Percentiles rank a stretch among this genome's conserved stretches.
Conservation (phyloP, 2,888 invertebrate genomes). For the Eupsilia transversa region DNA sequence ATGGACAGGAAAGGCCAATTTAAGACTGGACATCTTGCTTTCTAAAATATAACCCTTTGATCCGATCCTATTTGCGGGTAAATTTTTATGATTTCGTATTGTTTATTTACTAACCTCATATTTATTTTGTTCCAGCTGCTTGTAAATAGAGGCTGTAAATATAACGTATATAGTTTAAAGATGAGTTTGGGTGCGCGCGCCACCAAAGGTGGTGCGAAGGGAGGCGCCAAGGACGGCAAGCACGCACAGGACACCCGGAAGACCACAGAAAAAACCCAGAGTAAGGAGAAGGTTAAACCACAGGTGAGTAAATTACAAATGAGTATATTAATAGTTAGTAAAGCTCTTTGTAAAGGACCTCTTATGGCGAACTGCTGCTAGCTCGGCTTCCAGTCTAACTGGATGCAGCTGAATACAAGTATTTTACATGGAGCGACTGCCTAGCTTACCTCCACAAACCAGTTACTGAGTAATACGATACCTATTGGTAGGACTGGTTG, state of each 20-base stretch:
- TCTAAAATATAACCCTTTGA: background rate
- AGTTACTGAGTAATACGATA: too few species aligned
- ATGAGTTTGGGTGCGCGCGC: conserved; percentile 93
- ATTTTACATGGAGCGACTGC: too few species aligned
- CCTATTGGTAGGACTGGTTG: too few species aligned
- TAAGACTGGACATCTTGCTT: background rate
- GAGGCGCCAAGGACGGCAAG: conserved; percentile 82
- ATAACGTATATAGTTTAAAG: conserved; percentile 91
- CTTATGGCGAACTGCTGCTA: background rate
- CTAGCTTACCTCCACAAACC: too few species aligned
- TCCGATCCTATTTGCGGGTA: background rate
- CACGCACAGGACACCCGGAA: conserved; percentile 90
- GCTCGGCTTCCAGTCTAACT: too few species aligned
- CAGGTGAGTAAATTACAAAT: conserved; percentile 79
- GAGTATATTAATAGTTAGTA: background rate
- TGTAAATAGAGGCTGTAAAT: conserved; percentile 96
- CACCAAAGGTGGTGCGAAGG: conserved; percentile 92
- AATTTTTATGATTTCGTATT: background rate
- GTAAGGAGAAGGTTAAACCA: conserved; percentile 88
- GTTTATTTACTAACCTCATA: conserved; percentile 4
- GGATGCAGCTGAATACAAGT: too few species aligned
- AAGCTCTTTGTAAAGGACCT: background rate
- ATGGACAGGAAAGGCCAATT: background rate
- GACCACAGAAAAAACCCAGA: conserved; percentile 91
- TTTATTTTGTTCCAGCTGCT: conserved; percentile 90